These are phyloP conservation scores for Calonectris borealis DNA, from an alignment of 2,113 vertebrate genomes.

Conservation along the genomic window DNA sequence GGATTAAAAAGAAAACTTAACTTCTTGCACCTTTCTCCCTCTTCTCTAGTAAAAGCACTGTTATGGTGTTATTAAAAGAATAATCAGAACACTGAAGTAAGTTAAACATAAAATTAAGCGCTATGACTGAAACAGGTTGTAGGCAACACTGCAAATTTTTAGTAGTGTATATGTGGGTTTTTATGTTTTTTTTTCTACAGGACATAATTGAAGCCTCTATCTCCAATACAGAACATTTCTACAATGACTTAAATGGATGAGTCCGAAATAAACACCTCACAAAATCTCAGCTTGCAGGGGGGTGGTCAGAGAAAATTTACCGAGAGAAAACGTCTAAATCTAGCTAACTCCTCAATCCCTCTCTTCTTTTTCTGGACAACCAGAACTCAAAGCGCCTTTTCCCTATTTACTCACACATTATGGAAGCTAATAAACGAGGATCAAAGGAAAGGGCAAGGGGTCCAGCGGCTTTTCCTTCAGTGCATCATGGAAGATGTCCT, in stretches of 20 bases:
- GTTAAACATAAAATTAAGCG: background rate
- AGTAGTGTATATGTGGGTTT: background rate
- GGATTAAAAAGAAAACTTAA: background rate
- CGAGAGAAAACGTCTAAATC: background rate
- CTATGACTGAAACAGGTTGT: background rate
- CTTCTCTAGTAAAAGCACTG: background rate
- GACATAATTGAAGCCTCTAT: background rate
- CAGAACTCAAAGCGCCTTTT: background rate
- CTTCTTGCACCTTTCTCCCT: background rate
- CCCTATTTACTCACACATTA: background rate
- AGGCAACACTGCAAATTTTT: background rate
- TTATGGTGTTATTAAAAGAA: background rate
- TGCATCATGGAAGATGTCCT: background rate
- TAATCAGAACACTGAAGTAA: background rate
- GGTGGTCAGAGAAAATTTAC: background rate
- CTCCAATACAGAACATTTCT: background rate
- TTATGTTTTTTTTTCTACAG: background rate
- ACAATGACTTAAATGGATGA: background rate
- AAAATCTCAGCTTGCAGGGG: background rate
- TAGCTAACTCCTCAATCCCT: background rate
- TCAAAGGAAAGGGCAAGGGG: background rate
- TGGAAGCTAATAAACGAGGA: background rate
- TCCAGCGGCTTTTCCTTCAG: background rate
- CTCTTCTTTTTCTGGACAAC: background rate
- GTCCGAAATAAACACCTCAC: background rate